A percentile compares a stretch with the other conserved stretches of the same genome.
Evolutionary conservation across 2,797 vertebrate genomes (phyloP).

Genomic region (Phrynocephalus guinanensis): DNA sequence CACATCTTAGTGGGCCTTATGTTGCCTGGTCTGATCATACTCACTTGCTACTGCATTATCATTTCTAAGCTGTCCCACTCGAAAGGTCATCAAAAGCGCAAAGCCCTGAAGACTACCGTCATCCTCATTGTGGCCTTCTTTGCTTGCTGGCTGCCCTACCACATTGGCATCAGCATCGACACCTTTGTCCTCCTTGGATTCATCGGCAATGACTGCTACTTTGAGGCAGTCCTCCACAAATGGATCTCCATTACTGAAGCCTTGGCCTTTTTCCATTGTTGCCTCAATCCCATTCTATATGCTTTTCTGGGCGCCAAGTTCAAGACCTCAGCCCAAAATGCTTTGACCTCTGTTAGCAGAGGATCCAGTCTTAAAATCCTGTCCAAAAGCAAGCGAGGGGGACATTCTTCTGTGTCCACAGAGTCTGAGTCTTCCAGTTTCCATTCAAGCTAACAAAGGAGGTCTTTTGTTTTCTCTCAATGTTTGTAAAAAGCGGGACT

Average conservation of each 20-base stretch:
- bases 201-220: constrained; percentile 80
- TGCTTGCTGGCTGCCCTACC: constrained; percentile 96
- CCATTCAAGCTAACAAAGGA: constrained; percentile 89
- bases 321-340: constrained; percentile 91
- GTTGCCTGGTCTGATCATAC: constrained; percentile 92
- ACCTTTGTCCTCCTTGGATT: constrained; percentile 85
- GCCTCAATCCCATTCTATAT: constrained; percentile 97
- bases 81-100: constrained; percentile 93
- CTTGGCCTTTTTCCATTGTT: constrained; percentile 96
- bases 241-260: constrained; percentile 94
- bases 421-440: constrained; percentile 98
- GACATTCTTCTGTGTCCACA: constrained; percentile 94
- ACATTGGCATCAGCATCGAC: constrained; percentile 89
- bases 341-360: constrained; percentile 87
- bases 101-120: constrained; percentile 94
- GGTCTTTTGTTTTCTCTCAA: constrained; percentile 18
- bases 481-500: constrained; percentile 63
- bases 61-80: constrained; percentile 90
- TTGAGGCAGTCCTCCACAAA: constrained; percentile 85
- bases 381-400: constrained; percentile 90
- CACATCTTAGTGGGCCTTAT: constrained; percentile 94
- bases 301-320: constrained; percentile 97
- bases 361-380: constrained; percentile 94
- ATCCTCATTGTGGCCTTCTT: constrained; percentile 97
- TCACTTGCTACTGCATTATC: constrained; percentile 96